Percentiles rank a stretch among this genome's conserved stretches.
These are phyloP conservation scores for Budorcas taxicolor DNA, from an alignment of 2,113 vertebrate genomes.

Conservation along the genomic window DNA sequence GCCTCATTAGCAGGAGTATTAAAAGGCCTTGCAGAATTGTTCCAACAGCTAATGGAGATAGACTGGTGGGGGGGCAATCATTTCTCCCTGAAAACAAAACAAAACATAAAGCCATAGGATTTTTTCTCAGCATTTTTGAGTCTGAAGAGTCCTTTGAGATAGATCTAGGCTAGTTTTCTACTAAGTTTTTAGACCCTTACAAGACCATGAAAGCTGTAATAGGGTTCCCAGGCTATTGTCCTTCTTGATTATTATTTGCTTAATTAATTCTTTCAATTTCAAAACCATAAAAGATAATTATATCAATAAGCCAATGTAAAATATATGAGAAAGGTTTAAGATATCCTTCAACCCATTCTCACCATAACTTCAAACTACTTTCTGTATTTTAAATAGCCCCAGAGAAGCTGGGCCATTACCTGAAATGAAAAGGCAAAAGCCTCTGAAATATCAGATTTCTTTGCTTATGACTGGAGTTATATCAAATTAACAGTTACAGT, in stretches of 20 bases:
- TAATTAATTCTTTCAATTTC: background rate
- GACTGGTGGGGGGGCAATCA: background rate
- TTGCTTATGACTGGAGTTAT: background rate
- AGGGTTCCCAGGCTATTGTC: background rate
- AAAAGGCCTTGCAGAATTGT: constrained; percentile 47
- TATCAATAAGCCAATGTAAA: background rate
- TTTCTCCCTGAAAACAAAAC: constrained; percentile 48
- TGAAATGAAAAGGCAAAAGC: background rate
- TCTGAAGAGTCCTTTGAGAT: background rate
- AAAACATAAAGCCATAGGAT: constrained; percentile 1
- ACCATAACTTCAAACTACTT: background rate
- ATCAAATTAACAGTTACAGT: background rate
- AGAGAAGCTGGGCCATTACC: background rate
- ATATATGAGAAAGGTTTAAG: background rate
- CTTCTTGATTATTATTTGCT: background rate
- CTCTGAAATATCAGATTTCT: background rate
- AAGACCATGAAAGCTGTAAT: background rate
- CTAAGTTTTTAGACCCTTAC: background rate
- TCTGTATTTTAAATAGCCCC: background rate
- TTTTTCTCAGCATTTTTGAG: constrained; percentile 25
- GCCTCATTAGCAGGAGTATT: constrained; percentile 68
- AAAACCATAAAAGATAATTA: background rate
- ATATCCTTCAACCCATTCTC: background rate
- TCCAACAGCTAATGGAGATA: constrained; percentile 5
- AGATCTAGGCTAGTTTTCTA: background rate